phyloP scores from a whole-genome alignment of 1,140 invertebrate species.

The Zaprionus camerounensis region DNA sequence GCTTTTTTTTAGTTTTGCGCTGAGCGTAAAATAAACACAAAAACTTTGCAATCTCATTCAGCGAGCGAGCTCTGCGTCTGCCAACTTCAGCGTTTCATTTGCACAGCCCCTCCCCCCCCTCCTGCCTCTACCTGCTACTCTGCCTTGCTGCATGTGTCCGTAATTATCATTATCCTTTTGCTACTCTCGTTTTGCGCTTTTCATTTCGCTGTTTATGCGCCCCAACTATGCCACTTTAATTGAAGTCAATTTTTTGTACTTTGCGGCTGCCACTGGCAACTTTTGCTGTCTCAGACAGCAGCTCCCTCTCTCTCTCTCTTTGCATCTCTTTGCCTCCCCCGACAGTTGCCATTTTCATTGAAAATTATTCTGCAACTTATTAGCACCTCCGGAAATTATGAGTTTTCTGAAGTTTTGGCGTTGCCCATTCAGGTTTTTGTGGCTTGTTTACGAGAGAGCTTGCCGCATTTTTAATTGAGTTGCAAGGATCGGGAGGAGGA shows the following conservation, averaged over 20 bases:
- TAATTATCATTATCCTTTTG: conserved; percentile 79
- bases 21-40: conserved; percentile 75
- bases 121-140: neutral
- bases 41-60: conserved; percentile 76
- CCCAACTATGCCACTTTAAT: conserved; percentile 81
- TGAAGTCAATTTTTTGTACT: conserved; percentile 79
- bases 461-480: conserved; percentile 75
- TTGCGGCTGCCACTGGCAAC: conserved; percentile 52
- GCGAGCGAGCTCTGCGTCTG: conserved; percentile 27
- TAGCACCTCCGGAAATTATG: conserved; percentile 82
- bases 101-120: conserved; percentile 5
- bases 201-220: conserved; percentile 76
- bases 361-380: conserved; percentile 82
- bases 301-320: neutral
- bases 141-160: conserved; percentile 39
- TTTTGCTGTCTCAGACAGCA: conserved; percentile 25
- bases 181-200: conserved; percentile 67
- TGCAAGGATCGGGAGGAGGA: conserved; percentile 15
- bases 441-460: conserved; percentile 72
- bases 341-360: conserved; percentile 63
- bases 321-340: neutral
- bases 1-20: conserved; percentile 30
- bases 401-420: conserved; percentile 54
- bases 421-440: conserved; percentile 55
- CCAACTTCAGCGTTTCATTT: conserved; percentile 36